These are phyloP conservation scores for Nothoprocta pentlandii DNA, from an alignment of 2,113 vertebrate species.

Conservation along the genomic window DNA sequence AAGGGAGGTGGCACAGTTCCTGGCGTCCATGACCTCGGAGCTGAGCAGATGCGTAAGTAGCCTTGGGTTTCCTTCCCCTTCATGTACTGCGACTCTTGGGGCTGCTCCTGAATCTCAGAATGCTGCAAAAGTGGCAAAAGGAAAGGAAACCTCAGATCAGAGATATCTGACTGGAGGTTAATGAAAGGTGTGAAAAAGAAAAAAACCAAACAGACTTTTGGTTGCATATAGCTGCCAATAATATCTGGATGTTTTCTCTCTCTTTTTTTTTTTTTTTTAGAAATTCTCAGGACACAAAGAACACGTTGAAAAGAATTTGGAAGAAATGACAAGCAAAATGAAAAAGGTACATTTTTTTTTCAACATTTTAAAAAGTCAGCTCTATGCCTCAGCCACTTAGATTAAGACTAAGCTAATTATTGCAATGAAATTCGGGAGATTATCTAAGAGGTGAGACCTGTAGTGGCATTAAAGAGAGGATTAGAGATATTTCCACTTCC, in stretches of 20 bases:
- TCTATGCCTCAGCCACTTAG: background rate
- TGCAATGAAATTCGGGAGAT: background rate
- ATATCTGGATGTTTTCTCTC: conserved; percentile 7
- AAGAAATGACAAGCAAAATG: conserved; percentile 75
- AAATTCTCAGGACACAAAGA: conserved; percentile 34
- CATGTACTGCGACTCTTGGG: accelerated
- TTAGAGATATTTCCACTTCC: background rate
- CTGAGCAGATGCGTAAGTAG: conserved; percentile 78
- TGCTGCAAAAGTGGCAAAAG: background rate
- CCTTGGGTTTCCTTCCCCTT: background rate
- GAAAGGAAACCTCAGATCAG: conserved; percentile 55
- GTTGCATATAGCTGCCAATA: background rate
- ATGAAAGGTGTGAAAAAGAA: background rate
- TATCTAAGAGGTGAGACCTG: background rate
- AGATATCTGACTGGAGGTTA: conserved; percentile 6
- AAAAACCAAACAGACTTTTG: background rate
- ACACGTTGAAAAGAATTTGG: conserved; percentile 69
- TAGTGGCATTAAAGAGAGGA: background rate
- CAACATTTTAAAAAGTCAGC: background rate
- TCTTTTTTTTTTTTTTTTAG: conserved; percentile 34
- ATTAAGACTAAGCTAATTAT: background rate
- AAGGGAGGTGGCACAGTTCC: conserved; percentile 72
- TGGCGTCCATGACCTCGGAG: conserved; percentile 63
- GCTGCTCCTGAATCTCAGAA: background rate
- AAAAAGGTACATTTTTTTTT: conserved; percentile 63